Evolutionary conservation across 2,888 invertebrate genomes (phyloP).

Genomic region (Zygogramma bicolorata): DNA sequence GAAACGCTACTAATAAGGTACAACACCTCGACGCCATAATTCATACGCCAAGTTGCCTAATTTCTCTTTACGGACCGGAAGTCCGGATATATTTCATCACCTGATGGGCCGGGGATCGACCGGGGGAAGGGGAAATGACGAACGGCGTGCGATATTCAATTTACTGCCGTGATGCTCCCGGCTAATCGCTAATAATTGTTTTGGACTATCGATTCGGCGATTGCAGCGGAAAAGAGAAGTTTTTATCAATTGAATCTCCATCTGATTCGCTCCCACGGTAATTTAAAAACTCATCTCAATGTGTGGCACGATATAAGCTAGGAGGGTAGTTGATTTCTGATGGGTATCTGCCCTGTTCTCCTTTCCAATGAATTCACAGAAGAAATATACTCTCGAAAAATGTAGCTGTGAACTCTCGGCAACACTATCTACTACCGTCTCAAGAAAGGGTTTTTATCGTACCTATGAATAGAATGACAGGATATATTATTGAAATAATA

Average conservation of each 20-base stretch:
- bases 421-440: too few relatives aligned
- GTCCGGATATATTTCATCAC: slow-evolving; percentile 42
- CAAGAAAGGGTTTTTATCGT: too few relatives aligned
- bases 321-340: too few relatives aligned
- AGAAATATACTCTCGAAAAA: too few relatives aligned
- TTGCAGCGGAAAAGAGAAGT: background rate
- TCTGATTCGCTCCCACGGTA: background rate
- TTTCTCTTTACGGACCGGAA: slow-evolving; percentile 51
- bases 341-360: background rate
- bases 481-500: too few relatives aligned
- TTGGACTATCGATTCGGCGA: background rate
- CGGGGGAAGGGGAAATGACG: slow-evolving; percentile 1
- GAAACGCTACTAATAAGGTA: slow-evolving; percentile 53
- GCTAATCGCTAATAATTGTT: slow-evolving; percentile 17
- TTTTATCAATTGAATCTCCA: background rate
- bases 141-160: slow-evolving; percentile 25
- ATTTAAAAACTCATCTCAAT: background rate
- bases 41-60: slow-evolving; percentile 55
- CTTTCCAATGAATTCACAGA: background rate
- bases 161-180: slow-evolving; percentile 9
- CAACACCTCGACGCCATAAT: slow-evolving; percentile 55
- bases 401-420: too few relatives aligned
- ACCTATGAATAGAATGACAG: too few relatives aligned
- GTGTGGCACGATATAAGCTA: too few relatives aligned
- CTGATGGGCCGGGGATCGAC: slow-evolving; percentile 17